Base-by-base conservation (phyloP, 2,113 vertebrate genomes). In the Murina feae region DNA sequence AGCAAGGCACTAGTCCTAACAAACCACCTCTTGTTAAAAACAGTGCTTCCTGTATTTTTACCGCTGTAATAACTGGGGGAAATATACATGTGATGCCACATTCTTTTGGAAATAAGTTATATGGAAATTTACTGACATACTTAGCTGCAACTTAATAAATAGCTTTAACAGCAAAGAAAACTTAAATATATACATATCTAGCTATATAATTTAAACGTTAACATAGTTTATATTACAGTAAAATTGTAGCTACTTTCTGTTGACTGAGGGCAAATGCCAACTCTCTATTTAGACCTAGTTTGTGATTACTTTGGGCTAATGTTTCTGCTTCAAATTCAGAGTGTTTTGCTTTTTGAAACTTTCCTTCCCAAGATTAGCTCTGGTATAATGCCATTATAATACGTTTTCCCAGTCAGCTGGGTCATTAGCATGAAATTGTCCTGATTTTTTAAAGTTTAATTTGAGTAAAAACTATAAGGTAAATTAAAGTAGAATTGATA, bases 1-100 rank as follows among this genome's bases (percentile, higher is more conserved):
- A 75, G 79, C 20, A 71, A 93, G 71, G 65, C 58, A 42, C 17
- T 74, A 37, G n/a, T 49, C 9, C 20, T 58, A 39, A 68, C 65
- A 88, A 75, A 92, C 21, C 13, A 58, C 35, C 25, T 65, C 35
- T 85, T 94, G 35, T 96, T 92, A 39, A n/a, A 76, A 87, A 81
- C 17, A 78, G 8, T 58, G 3, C 44, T 44, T 80, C n/a, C 11
- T 86, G 10, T 86, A 35, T 89, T 89, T 93, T 65, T 60, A 66
- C 28, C 92, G 37, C 66, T 93, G 32, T 55, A 86, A 49, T 75
- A 69, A 82, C 76, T 55, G 44, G 69, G 21, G 25, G 21, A 75
- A 74, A 42, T 44, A 82, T 23, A 23, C 39, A 83, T 37, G 42
- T 49, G 84, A n/a, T 89, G 18, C 32, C 37, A 14, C 13, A 72